Base-by-base conservation (phyloP, 2,888 invertebrate genomes). In the Lasiommata megera region DNA sequence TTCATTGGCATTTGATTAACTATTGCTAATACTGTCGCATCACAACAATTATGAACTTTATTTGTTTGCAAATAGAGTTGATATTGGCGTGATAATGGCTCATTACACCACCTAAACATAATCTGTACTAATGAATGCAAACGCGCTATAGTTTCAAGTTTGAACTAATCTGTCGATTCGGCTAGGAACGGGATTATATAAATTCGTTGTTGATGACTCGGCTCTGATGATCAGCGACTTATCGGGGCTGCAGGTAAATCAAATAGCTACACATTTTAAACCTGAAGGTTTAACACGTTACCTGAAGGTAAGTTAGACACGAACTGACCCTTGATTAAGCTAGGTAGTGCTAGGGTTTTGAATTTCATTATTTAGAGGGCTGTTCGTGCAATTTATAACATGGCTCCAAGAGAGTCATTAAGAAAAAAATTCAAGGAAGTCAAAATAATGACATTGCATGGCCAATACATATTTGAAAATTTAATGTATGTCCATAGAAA, bases 1-100 rank as follows among this genome's bases (percentile, higher is more conserved):
- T 69, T 65, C 67, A 67, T 65, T 62, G 67, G 62, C 64, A 56
- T 67, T 69, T 69, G 68, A 69, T 69, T 69, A 65, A 69, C 67
- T 64, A 63, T 67, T 63, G 62, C 64, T 53, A 63, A 61, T 58
- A 16, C 43, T 23, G 11, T 16, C 18, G 23, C 14, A 11, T 28
- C 18, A 46, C 11, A 44, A 31, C 41, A 1, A 67, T 59, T 56
- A 48, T 55, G 29, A 52, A 58, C 63, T 62, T 43, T 64, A 64
- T 56, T 6, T 9, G 16, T 0, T 12, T 6, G 8, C 0, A 3
- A 1, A 37, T 56, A 65, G 31, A 48, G 61, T 61, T 38, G 14
- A 60, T 40, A 55, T 43, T 64, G 8, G 34, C 11, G n/a, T n/a
- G 16, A 6, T 51, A 36, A 29, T 16, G 52, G 28, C 1, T 12